Base-by-base conservation (phyloP, 2,888 invertebrate genomes). In the Papilio demoleus region DNA sequence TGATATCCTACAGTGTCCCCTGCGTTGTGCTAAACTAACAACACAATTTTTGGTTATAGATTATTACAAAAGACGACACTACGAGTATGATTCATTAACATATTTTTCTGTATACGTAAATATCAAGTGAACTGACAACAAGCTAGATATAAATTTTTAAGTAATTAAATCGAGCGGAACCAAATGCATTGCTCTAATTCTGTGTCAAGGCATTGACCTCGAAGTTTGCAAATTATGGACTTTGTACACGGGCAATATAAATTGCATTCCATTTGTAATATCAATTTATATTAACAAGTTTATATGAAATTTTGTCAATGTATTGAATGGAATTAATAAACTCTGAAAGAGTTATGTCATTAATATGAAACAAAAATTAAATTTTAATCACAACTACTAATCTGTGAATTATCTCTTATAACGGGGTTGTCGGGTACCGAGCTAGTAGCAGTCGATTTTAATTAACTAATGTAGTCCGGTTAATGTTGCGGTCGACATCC, bases 131-230 rank as follows among this genome's bases (percentile, higher is more conserved):
- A 19, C 19, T 45, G 19, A 45, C 19, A 47, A 1, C 22, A 12
- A 22, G 14, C 5, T 27, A 47, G 22, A 47, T 53, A 14, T 53
- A 4, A 14, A 8, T 6, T 53, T 8, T 27, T 27, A 6, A n/a
- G 3, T 53, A 53, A 53, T 24, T 27, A 14, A 53, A 53, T 8
- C n/a, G 53, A 53, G 53, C 50, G 11, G 5, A 53, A 53, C 27
- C 22, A 36, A 64, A 40, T 24, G 40, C 53, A n/a, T 38, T 53
- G 38, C 19, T n/a, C 53, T 56, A 53, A 53, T 40, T 38, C n/a
- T 40, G 64, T 34, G 38, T 27, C n/a, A 27, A 64, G 63, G 36
- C 63, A 64, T 64, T 64, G 63, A 53, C 63, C 63, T 50, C 53
- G 53, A 64, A 64, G 22, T 36, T 47, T 31, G 47, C 50, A 64